Evolutionary conservation across 2,888 invertebrate genomes (phyloP), one percentile per base, ranked within the genome.

Genomic region (Mythimna ferrago): DNA sequence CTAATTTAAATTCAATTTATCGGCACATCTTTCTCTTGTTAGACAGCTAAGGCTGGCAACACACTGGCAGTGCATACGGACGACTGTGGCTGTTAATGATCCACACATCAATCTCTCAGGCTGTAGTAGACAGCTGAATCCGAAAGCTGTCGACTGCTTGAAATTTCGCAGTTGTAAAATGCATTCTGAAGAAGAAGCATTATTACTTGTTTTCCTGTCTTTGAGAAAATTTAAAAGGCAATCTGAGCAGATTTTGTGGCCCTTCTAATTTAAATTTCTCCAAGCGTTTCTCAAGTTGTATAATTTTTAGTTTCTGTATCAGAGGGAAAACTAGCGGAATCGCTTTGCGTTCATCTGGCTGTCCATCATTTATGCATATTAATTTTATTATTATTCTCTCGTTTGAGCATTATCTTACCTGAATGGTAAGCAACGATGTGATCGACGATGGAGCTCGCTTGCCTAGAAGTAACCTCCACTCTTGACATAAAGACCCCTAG

Each of bases 1-100:
- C 74, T 78, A 81, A 81, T 78, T 81, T 68, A 71, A 78, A 82
- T 71, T 78, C 74, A 78, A 82, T 82, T 82, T 81, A 81, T 82
- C 78, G 71, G 62, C 21, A 62, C 68, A 75, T 82, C 80, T 81
- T 67, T 73, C 60, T 81, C 77, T 76, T 81, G 80, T 81, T 73
- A 70, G 78, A 69, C 64, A 72, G 72, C 35, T 66, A 68, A 79
- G 61, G 76, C 51, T 65, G 56, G 58, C 56, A 71, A 73, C 78
- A 66, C 63, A 81, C 70, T 44, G 60, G 48, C 66, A 78, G 62
- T 68, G 38, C 74, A 68, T 65, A 71, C 62, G 62, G 54, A 44
- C 76, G 65, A 68, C 71, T 58, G 41, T 32, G 69, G 66, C 82
- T 82, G 80, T 81, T 81, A 81, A 81, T 81, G 80, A 82, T 81